Evolutionary conservation across 1,140 invertebrate species (phyloP).

Genomic region (Bombyx mandarina): DNA sequence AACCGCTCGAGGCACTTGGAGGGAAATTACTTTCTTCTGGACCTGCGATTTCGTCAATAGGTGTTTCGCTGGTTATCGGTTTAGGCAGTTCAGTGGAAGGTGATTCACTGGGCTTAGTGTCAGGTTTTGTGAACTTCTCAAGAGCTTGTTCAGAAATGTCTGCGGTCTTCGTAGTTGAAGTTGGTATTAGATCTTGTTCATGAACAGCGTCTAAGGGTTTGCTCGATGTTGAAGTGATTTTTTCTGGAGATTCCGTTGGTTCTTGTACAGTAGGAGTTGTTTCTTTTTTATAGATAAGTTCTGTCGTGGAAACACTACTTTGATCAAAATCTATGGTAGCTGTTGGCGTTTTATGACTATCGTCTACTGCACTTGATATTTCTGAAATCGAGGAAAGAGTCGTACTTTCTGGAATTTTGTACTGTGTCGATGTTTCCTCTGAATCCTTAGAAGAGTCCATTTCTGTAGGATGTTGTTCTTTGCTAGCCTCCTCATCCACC

Average conservation of each 20-base stretch:
- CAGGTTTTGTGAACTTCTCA: conserved; percentile 27
- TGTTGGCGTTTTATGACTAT: neutral
- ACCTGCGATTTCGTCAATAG: conserved; percentile 39
- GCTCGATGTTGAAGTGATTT: too few relatives aligned
- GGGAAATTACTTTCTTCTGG: conserved; percentile 52
- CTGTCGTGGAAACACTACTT: neutral
- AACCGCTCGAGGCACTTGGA: conserved; percentile 55
- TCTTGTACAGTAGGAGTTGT: conserved; percentile 14
- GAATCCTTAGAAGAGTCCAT: neutral
- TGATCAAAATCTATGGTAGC: neutral
- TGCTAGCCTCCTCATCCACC: conserved; percentile 12
- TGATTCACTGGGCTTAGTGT: conserved; percentile 25
- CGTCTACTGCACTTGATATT: neutral
- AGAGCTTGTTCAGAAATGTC: neutral
- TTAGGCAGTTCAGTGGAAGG: conserved; percentile 31
- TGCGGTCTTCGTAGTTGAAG: too few relatives aligned
- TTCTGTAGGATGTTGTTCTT: conserved; percentile 17
- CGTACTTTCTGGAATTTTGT: too few relatives aligned
- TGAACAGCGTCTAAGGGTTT: too few relatives aligned
- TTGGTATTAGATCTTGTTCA: too few relatives aligned
- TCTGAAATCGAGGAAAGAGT: too few relatives aligned
- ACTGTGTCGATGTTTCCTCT: neutral
- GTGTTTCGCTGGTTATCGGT: conserved; percentile 31
- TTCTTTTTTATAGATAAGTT: conserved; percentile 10
- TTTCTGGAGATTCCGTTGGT: conserved; percentile 21